Conservation (phyloP, 2,888 invertebrate species). For the Stictocephala bisonia region DNA sequence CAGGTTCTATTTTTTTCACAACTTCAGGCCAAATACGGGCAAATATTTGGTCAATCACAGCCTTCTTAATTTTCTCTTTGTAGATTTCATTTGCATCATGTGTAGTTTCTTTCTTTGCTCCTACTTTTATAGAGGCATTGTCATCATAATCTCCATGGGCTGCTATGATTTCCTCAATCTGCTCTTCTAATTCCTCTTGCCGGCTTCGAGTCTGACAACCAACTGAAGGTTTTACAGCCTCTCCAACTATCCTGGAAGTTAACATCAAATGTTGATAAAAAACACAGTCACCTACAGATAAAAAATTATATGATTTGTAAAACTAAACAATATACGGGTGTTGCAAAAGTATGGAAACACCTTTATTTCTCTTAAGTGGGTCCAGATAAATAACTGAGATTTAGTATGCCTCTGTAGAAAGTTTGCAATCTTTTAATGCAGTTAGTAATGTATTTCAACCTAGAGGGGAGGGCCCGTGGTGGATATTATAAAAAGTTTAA, state of each 20-base stretch:
- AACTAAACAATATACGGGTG: too few relatives aligned
- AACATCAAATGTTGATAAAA: background rate
- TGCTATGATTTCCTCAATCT: constrained; percentile 47
- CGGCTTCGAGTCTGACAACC: constrained; percentile 27
- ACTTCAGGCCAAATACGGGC: constrained; percentile 50
- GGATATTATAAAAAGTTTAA: too few relatives aligned
- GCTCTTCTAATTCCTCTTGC: constrained; percentile 32
- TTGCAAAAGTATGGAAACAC: too few relatives aligned
- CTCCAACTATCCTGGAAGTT: constrained; percentile 42
- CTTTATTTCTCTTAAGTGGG: too few relatives aligned
- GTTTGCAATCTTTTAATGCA: too few relatives aligned
- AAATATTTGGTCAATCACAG: constrained; percentile 49
- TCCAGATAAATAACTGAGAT: too few relatives aligned
- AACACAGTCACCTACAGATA: background rate
- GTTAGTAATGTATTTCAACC: too few relatives aligned
- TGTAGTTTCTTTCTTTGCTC: constrained; percentile 15
- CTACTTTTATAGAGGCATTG: background rate
- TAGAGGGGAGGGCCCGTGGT: too few relatives aligned
- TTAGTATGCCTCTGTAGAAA: too few relatives aligned
- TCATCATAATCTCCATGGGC: constrained; percentile 32
- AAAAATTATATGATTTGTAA: too few relatives aligned
- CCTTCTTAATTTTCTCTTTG: constrained; percentile 46
- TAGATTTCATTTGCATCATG: constrained; percentile 22
- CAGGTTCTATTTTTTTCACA: constrained; percentile 47
- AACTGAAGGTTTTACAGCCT: constrained; percentile 35